Evolutionary conservation across 2,797 vertebrate genomes (phyloP).

Genomic region (Helarctos malayanus): DNA sequence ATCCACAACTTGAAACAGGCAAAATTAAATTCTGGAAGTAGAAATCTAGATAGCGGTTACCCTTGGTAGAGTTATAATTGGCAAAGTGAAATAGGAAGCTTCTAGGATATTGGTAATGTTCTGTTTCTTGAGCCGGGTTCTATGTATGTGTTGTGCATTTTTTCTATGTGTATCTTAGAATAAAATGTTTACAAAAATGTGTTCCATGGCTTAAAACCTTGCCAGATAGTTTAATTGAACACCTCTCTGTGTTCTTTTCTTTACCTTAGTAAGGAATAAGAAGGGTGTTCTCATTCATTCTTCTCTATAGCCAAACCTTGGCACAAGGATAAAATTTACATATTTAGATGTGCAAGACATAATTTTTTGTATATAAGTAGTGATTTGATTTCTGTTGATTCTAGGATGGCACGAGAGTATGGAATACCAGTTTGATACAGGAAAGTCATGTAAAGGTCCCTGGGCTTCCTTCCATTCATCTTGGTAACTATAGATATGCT

Average conservation of each 20-base stretch:
- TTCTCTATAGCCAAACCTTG: not conserved
- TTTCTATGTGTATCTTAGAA: not conserved
- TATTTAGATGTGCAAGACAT: not conserved
- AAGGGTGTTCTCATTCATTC: not conserved
- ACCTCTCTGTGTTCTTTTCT: not conserved
- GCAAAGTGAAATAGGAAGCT: not conserved
- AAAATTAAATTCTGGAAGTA: not conserved
- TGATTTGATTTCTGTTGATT: not conserved
- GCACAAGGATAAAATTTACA: not conserved
- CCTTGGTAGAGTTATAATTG: not conserved
- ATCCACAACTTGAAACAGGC: not conserved
- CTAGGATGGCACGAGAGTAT: not conserved
- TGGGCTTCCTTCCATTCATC: not conserved
- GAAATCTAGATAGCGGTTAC: not conserved
- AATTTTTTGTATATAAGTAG: not conserved
- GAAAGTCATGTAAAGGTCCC: not conserved
- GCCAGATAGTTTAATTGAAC: not conserved
- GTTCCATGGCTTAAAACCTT: not conserved
- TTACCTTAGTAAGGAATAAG: not conserved
- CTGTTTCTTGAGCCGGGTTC: not conserved
- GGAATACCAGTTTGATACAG: not conserved
- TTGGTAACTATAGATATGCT: not conserved
- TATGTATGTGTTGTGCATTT: not conserved
- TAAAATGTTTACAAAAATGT: not conserved
- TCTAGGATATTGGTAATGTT: not conserved